Percentiles rank a stretch among this genome's conserved stretches.
phyloP scores from a whole-genome alignment of 2,113 vertebrate genomes.

The Hassar affinis region DNA sequence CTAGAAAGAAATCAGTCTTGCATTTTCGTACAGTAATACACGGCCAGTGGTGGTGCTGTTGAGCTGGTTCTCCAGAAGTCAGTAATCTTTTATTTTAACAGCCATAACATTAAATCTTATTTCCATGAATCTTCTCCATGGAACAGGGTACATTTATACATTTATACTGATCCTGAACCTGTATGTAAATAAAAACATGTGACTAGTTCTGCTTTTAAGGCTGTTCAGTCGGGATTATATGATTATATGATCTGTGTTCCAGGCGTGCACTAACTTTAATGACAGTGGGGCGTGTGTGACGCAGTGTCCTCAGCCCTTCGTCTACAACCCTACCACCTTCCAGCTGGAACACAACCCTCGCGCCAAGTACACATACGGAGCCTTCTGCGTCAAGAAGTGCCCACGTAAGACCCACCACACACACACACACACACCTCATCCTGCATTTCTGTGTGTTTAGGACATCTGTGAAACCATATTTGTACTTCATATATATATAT shows the following conservation, averaged over 20 bases:
- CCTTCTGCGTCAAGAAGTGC: conserved; percentile 98
- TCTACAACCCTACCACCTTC: conserved; percentile 96
- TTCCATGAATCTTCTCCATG: neutral
- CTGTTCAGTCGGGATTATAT: neutral
- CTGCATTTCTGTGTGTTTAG: neutral
- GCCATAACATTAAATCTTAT: neutral
- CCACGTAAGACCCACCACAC: conserved; percentile 80
- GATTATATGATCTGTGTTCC: conserved; percentile 34
- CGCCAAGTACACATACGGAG: conserved; percentile 97
- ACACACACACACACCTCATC: conserved; percentile 9
- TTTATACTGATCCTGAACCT: neutral
- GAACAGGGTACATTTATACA: neutral
- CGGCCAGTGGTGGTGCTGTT: no score
- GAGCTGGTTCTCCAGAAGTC: no score
- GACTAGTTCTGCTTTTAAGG: neutral
- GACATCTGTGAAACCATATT: no score
- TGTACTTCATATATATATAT: neutral
- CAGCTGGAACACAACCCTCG: conserved; percentile 92
- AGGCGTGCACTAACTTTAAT: conserved; percentile 99
- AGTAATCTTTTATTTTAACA: no score
- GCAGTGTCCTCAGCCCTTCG: conserved; percentile 93
- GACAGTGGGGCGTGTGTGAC: conserved; percentile 97
- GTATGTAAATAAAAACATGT: no score
- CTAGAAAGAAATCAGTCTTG: no score
- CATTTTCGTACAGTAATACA: no score